Evolutionary conservation across 1,140 invertebrate species (phyloP), one percentile per base, ranked within the genome.

Genomic region (Cyclina sinensis): DNA sequence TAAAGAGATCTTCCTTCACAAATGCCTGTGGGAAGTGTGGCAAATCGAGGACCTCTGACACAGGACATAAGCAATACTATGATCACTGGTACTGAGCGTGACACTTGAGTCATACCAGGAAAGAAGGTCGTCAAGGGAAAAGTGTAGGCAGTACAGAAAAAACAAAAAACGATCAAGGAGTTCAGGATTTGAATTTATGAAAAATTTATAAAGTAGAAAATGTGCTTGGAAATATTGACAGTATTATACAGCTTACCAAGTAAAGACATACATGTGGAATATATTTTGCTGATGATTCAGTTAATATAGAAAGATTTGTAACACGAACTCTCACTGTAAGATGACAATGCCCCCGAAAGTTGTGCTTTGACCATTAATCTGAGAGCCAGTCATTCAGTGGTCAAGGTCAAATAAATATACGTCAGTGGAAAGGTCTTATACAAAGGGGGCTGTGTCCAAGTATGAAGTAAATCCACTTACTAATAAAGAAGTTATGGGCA

Each of bases 111-210:
- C 32, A 1, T 30, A 73, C 32, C 5, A 30, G 37, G 68, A 73
- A 5, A 37, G 68, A 35, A 73, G 68, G 68, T n/a, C n/a, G n/a
- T n/a, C n/a, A n/a, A n/a, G n/a, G n/a, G 68, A 73, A 16, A 73
- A 24, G 68, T 73, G 68, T 37, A 73, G 68, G 24, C 12, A 54
- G 3, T 4, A 12, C 21, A n/a, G 14, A 18, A n/a, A 54, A 18
- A n/a, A n/a, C n/a, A 18, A n/a, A 54, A 18, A 54, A 14, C 3
- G 21, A 54, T 12, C 51, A 54, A 18, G 14, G n/a, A n/a, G n/a
- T n/a, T n/a, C n/a, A n/a, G n/a, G n/a, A n/a, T n/a, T n/a, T n/a
- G n/a, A n/a, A n/a, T n/a, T n/a, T 12, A n/a, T 3, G 14, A 54
- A 3, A 18, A 54, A 18, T 18, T 18, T 54, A 18, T 54, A n/a